Percentiles rank a stretch among this genome's conserved stretches.
Evolutionary conservation across 2,797 vertebrate species (phyloP).

Genomic region (Pantherophis vulpinus): DNA sequence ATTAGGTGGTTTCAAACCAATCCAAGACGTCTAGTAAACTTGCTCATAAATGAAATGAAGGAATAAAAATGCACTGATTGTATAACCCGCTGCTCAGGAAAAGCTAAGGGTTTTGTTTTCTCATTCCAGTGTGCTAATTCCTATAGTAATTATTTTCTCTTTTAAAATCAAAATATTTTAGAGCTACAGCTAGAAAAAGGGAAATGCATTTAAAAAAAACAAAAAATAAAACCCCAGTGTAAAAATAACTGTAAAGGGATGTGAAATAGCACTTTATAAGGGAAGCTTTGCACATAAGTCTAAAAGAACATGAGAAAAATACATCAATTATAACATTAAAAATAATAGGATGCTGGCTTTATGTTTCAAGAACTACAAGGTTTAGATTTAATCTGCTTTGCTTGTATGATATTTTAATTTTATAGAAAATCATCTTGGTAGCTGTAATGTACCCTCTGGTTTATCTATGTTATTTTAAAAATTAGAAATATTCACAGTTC

Average conservation of each 20-base stretch:
- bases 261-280: slow-evolving; percentile 14
- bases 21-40: slow-evolving; percentile 56
- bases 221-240: slow-evolving; percentile 3
- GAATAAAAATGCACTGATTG: slow-evolving; percentile 48
- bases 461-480: not conserved
- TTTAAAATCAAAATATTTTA: slow-evolving; percentile 6
- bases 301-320: not conserved
- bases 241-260: slow-evolving; percentile 25
- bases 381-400: not conserved
- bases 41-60: slow-evolving; percentile 52
- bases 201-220: slow-evolving; percentile 13
- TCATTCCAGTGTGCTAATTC: slow-evolving; percentile 33
- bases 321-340: not conserved
- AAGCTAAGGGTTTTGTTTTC: slow-evolving; percentile 36
- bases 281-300: slow-evolving; percentile 25
- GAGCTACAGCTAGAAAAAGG: slow-evolving; percentile 17
- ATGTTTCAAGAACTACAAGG: not conserved
- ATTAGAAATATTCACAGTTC: not conserved
- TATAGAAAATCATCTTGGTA: accelerated
- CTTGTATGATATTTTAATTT: not conserved
- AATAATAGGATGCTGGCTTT: not conserved
- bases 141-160: slow-evolving; percentile 39
- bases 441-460: accelerated
- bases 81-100: slow-evolving; percentile 1
- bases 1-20: slow-evolving; percentile 66